A percentile compares a stretch with the other conserved stretches of the same genome.
These are phyloP conservation scores for Anoplophora glabripennis DNA, from an alignment of 1,140 invertebrate genomes.

Conservation along the genomic window DNA sequence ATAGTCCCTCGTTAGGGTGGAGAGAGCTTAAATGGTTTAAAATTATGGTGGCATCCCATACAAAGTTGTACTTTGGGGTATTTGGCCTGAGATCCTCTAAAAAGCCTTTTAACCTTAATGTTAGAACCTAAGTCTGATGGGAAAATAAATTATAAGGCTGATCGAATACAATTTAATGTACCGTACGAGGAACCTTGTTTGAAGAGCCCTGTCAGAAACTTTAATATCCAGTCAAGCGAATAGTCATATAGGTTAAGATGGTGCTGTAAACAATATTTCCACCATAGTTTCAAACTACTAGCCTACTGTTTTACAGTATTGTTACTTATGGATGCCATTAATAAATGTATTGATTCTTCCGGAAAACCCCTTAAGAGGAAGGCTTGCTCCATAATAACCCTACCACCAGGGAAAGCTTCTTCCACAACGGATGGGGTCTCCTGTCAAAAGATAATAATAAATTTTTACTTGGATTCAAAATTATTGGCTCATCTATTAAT, in stretches of 20 bases:
- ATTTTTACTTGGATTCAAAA: conserved; percentile 19
- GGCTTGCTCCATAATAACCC: conserved; percentile 8
- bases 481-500: conserved; percentile 12
- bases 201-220: too few species aligned
- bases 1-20: background rate
- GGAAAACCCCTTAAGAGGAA: background rate
- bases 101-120: background rate
- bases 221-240: too few species aligned
- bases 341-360: background rate
- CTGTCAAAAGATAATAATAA: conserved; percentile 15
- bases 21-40: background rate
- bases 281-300: too few species aligned
- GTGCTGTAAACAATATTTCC: too few species aligned
- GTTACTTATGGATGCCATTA: background rate
- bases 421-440: background rate
- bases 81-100: too few species aligned
- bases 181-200: too few species aligned
- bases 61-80: background rate
- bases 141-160: background rate
- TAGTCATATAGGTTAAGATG: too few species aligned
- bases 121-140: background rate
- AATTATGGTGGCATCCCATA: background rate
- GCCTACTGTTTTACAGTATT: too few species aligned
- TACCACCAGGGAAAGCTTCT: conserved; percentile 6
- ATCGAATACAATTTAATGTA: too few species aligned